Percentiles rank a stretch among this genome's conserved stretches.
Conservation (phyloP, 2,113 vertebrate genomes). For the Caretta caretta region DNA sequence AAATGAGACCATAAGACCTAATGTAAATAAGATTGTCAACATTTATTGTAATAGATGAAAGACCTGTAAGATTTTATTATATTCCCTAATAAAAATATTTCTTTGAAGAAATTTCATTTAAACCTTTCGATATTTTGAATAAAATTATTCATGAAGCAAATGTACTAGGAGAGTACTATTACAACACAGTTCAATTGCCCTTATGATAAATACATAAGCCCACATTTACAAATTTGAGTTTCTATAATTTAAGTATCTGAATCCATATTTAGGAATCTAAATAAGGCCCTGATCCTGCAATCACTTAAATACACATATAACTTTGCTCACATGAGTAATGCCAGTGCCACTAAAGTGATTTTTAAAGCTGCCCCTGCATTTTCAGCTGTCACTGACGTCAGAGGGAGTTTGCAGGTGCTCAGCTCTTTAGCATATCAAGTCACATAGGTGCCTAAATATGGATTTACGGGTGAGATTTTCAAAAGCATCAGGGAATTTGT, state of each 20-base stretch:
- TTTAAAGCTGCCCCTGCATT: neutral
- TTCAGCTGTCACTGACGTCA: neutral
- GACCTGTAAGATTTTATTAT: neutral
- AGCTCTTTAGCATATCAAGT: neutral
- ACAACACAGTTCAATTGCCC: neutral
- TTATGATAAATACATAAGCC: neutral
- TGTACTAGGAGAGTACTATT: neutral
- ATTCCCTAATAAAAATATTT: neutral
- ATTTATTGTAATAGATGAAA: neutral
- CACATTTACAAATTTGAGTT: neutral
- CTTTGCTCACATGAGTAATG: neutral
- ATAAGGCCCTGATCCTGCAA: neutral
- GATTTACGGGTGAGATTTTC: neutral
- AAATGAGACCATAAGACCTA: neutral
- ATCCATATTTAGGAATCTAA: neutral
- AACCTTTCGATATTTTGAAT: neutral
- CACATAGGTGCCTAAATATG: neutral
- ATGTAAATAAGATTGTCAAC: neutral
- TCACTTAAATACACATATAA: neutral
- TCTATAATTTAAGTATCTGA: constrained; percentile 13
- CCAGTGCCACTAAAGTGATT: neutral
- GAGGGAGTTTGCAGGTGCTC: neutral
- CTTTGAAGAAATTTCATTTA: neutral
- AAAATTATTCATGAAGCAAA: neutral
- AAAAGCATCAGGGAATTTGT: neutral